Percentiles rank a stretch among this genome's conserved stretches.
Conservation (phyloP, 2,888 invertebrate species). For the Hipparchia sbordonii region DNA sequence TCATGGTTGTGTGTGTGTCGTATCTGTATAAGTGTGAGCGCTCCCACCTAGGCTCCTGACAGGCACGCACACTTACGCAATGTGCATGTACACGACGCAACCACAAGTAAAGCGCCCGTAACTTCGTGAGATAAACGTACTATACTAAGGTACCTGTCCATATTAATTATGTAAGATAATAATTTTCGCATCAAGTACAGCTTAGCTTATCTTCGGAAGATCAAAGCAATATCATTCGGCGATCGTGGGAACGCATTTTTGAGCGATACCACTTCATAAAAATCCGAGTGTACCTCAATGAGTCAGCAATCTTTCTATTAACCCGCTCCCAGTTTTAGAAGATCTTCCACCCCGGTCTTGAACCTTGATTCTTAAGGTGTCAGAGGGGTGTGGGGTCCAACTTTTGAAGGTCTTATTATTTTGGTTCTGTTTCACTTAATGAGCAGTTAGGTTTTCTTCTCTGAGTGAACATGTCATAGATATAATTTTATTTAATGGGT, state of each 20-base stretch:
- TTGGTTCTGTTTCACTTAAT: constrained; percentile 64
- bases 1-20: no score
- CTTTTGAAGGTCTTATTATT: constrained; percentile 43
- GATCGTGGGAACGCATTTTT: constrained; percentile 73
- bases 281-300: constrained; percentile 58
- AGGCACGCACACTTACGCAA: no score
- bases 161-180: background rate
- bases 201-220: constrained; percentile 42
- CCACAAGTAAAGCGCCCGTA: no score
- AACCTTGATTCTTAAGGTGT: background rate
- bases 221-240: constrained; percentile 67
- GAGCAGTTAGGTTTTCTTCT: constrained; percentile 75
- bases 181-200: constrained; percentile 16
- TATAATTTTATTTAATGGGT: constrained; percentile 80
- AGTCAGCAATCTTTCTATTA: constrained; percentile 68
- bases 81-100: no score
- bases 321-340: constrained; percentile 46
- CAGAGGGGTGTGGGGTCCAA: constrained; percentile 22
- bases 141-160: no score
- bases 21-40: no score
- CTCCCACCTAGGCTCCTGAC: no score
- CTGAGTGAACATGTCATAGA: constrained; percentile 78
- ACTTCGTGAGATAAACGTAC: no score
- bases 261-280: constrained; percentile 59
- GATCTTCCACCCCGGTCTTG: constrained; percentile 40